phyloP scores from a whole-genome alignment of 2,888 invertebrate species.

The Caradrina clavipalpis region DNA sequence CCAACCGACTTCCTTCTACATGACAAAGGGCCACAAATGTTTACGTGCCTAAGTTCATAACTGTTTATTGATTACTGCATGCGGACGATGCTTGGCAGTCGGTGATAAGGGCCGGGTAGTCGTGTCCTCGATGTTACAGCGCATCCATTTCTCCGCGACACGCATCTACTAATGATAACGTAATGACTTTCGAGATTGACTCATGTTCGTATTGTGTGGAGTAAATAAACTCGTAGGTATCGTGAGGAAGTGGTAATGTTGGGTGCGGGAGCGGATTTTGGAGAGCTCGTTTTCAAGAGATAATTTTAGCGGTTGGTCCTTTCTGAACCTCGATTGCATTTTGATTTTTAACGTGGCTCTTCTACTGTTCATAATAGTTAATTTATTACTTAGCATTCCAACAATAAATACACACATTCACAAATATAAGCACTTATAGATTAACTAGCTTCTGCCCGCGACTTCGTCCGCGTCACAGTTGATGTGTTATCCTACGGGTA shows the following conservation, averaged over 20 bases:
- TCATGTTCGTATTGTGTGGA: slow-evolving; percentile 79
- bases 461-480: no score
- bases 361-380: no score
- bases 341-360: no score
- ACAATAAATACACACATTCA: no score
- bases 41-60: slow-evolving; percentile 80
- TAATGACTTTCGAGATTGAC: slow-evolving; percentile 87
- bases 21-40: slow-evolving; percentile 65
- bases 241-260: slow-evolving; percentile 30
- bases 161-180: slow-evolving; percentile 80
- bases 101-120: slow-evolving; percentile 72
- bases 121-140: slow-evolving; percentile 71
- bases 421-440: no score
- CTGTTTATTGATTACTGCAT: slow-evolving; percentile 82
- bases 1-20: slow-evolving; percentile 46
- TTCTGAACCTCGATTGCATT: no score
- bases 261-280: slow-evolving; percentile 36
- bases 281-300: neutral
- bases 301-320: neutral
- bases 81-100: slow-evolving; percentile 75
- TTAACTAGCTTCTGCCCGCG: no score
- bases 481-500: no score
- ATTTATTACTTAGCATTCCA: no score
- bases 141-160: slow-evolving; percentile 81
- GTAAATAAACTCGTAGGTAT: slow-evolving; percentile 75